These are phyloP conservation scores for Escarpia spicata DNA, from an alignment of 2,888 invertebrate species.

Conservation along the genomic window DNA sequence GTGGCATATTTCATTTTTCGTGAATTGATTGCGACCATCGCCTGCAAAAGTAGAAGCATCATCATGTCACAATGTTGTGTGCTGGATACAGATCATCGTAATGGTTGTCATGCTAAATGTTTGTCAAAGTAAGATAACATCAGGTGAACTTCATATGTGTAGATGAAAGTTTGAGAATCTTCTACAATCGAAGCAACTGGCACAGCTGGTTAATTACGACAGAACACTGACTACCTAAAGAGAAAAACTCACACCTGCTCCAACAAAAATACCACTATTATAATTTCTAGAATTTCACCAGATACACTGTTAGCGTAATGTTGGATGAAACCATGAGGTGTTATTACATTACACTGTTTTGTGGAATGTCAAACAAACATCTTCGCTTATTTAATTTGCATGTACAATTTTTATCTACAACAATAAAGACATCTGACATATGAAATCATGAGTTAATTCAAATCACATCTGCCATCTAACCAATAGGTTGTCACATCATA, in stretches of 20 bases:
- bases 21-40: slow-evolving; percentile 94
- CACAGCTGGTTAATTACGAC: not conserved
- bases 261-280: not conserved
- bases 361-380: not conserved
- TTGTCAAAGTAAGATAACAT: no score
- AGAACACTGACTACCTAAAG: not conserved
- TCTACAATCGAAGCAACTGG: not conserved
- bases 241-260: not conserved
- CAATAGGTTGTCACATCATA: not conserved
- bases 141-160: no score
- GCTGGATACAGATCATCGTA: no score
- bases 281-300: not conserved
- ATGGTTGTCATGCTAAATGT: no score
- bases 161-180: not conserved
- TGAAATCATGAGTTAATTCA: not conserved
- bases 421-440: not conserved
- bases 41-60: slow-evolving; percentile 64
- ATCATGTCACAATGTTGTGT: not conserved
- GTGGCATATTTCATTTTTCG: slow-evolving; percentile 97
- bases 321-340: no score
- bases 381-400: no score
- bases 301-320: not conserved
- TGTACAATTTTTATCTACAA: not conserved
- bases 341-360: not conserved
- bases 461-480: not conserved